A percentile compares a stretch with the other conserved stretches of the same genome.
Evolutionary conservation across 2,888 invertebrate species (phyloP).

Genomic region (Drosophila pullipes): DNA sequence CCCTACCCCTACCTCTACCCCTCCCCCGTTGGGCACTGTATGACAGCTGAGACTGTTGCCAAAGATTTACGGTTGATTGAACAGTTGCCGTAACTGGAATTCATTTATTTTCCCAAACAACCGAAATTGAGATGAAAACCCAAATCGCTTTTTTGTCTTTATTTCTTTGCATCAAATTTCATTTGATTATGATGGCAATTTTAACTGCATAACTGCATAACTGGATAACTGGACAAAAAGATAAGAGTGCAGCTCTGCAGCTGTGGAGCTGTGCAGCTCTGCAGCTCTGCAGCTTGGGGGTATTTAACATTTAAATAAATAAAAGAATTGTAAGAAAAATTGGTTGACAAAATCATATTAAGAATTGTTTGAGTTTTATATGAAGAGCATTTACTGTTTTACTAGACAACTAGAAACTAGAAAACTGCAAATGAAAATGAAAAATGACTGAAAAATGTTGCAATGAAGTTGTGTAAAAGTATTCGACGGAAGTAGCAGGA

Average conservation of each 20-base stretch:
- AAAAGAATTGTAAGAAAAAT: background rate
- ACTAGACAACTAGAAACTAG: background rate
- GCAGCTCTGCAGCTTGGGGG: no score
- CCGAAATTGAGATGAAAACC: background rate
- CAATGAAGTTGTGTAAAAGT: background rate
- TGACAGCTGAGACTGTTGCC: constrained; percentile 59
- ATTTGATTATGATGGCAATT: constrained; percentile 3
- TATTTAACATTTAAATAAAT: background rate
- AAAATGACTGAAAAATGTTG: background rate
- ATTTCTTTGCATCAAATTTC: background rate
- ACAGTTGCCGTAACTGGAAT: constrained; percentile 33
- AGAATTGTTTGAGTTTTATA: background rate
- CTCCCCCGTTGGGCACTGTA: background rate
- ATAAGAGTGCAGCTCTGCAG: background rate
- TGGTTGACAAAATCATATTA: background rate
- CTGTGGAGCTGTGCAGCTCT: background rate
- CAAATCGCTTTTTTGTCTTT: background rate
- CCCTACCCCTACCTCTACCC: background rate
- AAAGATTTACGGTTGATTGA: constrained; percentile 61
- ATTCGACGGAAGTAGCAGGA: background rate
- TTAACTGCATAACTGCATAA: background rate
- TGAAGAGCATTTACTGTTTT: background rate
- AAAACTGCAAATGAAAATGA: background rate
- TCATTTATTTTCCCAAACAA: constrained; percentile 11
- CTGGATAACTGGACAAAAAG: background rate